Conservation (phyloP, 2,888 invertebrate species). For the Kryphioiulus occultus region DNA sequence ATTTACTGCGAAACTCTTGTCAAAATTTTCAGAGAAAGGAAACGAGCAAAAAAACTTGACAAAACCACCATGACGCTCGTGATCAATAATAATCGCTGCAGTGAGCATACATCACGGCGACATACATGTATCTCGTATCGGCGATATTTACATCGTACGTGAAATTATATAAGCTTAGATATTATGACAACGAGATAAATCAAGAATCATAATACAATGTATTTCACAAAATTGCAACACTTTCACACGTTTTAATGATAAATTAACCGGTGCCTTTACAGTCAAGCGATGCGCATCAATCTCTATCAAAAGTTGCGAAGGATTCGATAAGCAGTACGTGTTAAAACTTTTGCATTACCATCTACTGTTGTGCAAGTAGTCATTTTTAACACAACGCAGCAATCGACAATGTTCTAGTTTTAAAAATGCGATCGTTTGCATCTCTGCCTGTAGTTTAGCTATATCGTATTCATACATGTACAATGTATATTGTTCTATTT, state of each 20-base stretch:
- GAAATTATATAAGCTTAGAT: not conserved
- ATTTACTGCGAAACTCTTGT: not conserved
- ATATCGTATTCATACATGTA: too few relatives aligned
- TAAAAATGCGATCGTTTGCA: too few relatives aligned
- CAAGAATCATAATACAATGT: not conserved
- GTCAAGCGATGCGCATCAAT: too few relatives aligned
- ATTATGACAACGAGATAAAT: not conserved
- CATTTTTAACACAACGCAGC: too few relatives aligned
- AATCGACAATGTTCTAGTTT: too few relatives aligned
- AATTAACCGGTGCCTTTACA: too few relatives aligned
- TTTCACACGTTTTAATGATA: not conserved
- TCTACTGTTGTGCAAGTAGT: too few relatives aligned
- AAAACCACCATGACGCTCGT: not conserved
- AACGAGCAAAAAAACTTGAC: conserved; percentile 2
- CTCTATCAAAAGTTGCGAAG: too few relatives aligned
- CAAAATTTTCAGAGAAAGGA: not conserved
- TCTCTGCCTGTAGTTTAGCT: too few relatives aligned
- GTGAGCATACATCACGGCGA: not conserved
- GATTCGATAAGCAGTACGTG: too few relatives aligned
- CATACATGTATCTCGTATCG: not conserved
- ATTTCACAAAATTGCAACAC: not conserved
- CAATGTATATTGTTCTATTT: too few relatives aligned
- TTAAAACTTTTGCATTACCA: too few relatives aligned
- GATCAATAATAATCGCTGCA: not conserved
- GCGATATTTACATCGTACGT: not conserved